phyloP scores from a whole-genome alignment of 2,888 invertebrate species.

The Cosmia pyralina region DNA sequence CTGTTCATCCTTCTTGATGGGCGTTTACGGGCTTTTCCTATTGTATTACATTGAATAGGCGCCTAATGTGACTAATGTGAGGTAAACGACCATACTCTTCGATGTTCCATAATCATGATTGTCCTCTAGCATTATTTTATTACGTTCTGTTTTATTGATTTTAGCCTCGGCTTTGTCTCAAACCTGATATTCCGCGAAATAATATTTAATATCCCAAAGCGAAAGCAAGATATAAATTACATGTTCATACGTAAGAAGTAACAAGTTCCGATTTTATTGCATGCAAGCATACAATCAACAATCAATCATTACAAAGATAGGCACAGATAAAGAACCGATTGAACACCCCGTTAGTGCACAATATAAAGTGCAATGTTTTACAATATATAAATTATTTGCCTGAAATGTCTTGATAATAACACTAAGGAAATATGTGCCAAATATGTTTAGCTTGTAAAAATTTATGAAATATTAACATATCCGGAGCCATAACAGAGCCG shows the following conservation, averaged over 20 bases:
- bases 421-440: neutral
- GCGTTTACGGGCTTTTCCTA: constrained; percentile 31
- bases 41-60: constrained; percentile 48
- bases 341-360: neutral
- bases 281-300: constrained; percentile 34
- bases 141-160: constrained; percentile 9
- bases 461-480: neutral
- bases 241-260: constrained; percentile 15
- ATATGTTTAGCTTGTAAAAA: constrained; percentile 1
- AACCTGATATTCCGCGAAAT: constrained; percentile 11
- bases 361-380: constrained; percentile 3
- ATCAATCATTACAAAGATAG: constrained; percentile 47
- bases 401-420: neutral
- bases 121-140: constrained; percentile 1
- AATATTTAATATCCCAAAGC: constrained; percentile 21
- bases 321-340: constrained; percentile 37
- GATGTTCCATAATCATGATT: too few relatives aligned
- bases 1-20: constrained; percentile 22
- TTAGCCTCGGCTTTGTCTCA: constrained; percentile 2
- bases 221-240: constrained; percentile 14
- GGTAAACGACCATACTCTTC: constrained; percentile 36
- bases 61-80: constrained; percentile 28
- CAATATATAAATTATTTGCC: neutral
- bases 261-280: constrained; percentile 24
- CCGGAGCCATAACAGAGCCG: too few relatives aligned